Evolutionary conservation across 2,113 vertebrate species (phyloP), one percentile per base, ranked within the genome.

Genomic region (Acinonyx jubatus): DNA sequence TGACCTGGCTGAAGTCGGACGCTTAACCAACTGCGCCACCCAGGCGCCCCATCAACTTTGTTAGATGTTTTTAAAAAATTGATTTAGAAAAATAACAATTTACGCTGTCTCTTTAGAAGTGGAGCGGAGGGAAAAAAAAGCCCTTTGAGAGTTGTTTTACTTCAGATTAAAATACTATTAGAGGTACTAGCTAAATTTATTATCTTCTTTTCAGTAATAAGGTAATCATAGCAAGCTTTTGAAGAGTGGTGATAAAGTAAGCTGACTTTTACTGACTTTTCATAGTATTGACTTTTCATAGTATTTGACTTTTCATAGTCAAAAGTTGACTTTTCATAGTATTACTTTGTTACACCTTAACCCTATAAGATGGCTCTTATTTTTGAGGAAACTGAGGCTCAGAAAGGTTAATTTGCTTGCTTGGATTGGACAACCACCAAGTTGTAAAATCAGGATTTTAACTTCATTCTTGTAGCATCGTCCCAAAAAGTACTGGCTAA

Each of bases 101-200:
- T 78, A 12, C 84, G 29, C 23, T 94, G 0, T 94, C 4, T 80
- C 69, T 74, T 95, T 84, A 88, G 55, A 96, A 65, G 31, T 90
- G 19, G 52, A 55, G 19, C 48, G 1, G 29, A 36, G 3, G 19
- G 31, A 4, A 16, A 21, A 38, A 12, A 57, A 57, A 36, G 15
- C 14, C 63, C 38, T 87, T 82, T 91, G 41, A 89, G 38, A 84
- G 15, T 69, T 33, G 11, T 87, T 95, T 97, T 97, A 94, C 10
- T 87, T 81, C 25, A 95, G n/a, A 84, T 95, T 86, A 84, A 97
- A 96, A 94, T 95, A 68, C 61, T 90, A n/a, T 86, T 95, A 79
- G 74, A 61, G 10, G 38, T 29, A 80, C 61, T 80, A 92, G 68
- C 48, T 79, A 36, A 94, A 95, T 52, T 91, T 84, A 74, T 68